phyloP scores from a whole-genome alignment of 1,140 invertebrate species.

The Dermatophagoides farinae region DNA sequence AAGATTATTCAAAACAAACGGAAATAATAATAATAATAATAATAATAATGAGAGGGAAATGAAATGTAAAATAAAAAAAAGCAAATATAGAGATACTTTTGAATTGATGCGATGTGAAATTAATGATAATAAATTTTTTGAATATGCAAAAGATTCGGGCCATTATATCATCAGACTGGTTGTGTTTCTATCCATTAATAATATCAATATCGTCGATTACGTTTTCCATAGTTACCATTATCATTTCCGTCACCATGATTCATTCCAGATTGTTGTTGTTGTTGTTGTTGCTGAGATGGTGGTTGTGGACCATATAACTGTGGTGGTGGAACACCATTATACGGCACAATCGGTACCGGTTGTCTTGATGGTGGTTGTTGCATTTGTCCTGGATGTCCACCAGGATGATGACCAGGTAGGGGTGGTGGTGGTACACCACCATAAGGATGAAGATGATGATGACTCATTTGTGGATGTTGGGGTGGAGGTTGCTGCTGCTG shows the following conservation, averaged over 20 bases:
- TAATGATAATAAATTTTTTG: no score
- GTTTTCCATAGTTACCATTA: not conserved
- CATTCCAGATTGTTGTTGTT: not conserved
- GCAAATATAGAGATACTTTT: no score
- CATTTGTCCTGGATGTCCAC: not conserved
- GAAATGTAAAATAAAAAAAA: no score
- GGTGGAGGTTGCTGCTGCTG: not conserved
- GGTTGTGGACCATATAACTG: not conserved
- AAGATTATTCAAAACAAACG: no score
- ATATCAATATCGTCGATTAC: constrained; percentile 7
- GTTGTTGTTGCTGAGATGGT: not conserved
- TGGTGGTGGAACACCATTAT: constrained; percentile 1
- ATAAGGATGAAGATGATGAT: not conserved
- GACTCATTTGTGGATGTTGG: not conserved
- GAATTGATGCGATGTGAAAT: no score
- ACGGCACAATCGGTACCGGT: not conserved
- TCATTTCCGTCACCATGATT: not conserved
- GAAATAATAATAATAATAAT: no score
- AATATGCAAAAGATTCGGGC: no score
- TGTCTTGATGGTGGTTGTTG: no score
- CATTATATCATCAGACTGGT: no score
- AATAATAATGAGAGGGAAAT: no score
- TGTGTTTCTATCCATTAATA: no score
- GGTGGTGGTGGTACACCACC: not conserved
- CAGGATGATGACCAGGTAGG: not conserved